Base-by-base conservation (phyloP, 37 sponge, comb jelly and placozoan species). In the Haliclona indistincta region DNA sequence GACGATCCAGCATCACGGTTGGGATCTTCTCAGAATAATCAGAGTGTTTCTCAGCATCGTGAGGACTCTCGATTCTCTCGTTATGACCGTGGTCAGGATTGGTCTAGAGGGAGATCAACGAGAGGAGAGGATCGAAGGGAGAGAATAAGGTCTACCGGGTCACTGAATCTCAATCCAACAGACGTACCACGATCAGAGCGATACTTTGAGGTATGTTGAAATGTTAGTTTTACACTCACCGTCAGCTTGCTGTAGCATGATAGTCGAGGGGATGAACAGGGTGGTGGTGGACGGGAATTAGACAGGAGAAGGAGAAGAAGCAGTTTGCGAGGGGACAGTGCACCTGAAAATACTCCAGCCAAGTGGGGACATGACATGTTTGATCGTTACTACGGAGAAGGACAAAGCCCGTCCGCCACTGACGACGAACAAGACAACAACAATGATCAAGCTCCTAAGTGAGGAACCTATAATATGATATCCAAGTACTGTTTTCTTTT, bases 301-400 rank as follows among this genome's bases (percentile, higher is more conserved):
- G 6, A 41, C 29, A 30, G 77, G 44, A 30, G 68, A 17, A 42
- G 75, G 34, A 20, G 74, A 4, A 37, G 36, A n/a, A n/a, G n/a
- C n/a, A n/a, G n/a, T n/a, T n/a, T n/a, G n/a, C n/a, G n/a, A n/a
- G n/a, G n/a, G n/a, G n/a, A n/a, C n/a, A n/a, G n/a, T n/a, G n/a
- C n/a, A n/a, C n/a, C n/a, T 41, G 52, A 43, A 0, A 62, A 65
- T 7, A 76, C 77, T 52, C 73, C 73, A 25, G 71, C 26, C 7
- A 38, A 53, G 23, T 80, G 82, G 88, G 64, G 62, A 55, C 81
- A 87, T 38, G 81, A 81, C 61, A 61, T 69, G 68, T 80, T 80
- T 64, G 82, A 87, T 34, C 29, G 37, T 54, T 15, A 54, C 2
- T 54, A 76, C 17, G n/a, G 45, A 60, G 8, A 35, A 6, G 41